These are phyloP conservation scores for Platyrinchus mystaceus DNA, from an alignment of 2,797 vertebrate genomes.

Conservation along the genomic window DNA sequence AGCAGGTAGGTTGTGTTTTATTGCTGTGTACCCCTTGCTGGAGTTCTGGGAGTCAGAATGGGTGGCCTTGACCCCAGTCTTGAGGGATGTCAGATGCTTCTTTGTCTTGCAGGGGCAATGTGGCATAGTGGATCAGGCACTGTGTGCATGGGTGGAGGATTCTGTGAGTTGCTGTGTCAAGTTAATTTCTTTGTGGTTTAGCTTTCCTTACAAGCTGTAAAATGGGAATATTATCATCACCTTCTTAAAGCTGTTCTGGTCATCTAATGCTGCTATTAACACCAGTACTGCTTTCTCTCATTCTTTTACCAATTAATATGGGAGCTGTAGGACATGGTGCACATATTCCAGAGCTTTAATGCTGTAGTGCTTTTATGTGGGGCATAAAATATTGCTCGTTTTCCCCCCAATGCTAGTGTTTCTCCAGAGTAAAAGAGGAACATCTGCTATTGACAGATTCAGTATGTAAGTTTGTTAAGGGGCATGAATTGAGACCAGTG, in stretches of 20 bases:
- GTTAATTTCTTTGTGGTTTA: not conserved
- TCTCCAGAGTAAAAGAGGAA: not conserved
- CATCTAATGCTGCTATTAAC: not conserved
- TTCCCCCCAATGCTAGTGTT: not conserved
- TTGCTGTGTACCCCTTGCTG: not conserved
- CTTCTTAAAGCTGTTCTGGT: not conserved
- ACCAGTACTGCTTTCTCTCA: not conserved
- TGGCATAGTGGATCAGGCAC: fast-evolving
- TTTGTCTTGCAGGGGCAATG: fast-evolving
- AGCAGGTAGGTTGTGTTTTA: not conserved
- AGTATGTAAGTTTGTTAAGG: not conserved
- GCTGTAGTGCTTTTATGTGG: not conserved
- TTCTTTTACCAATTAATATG: fast-evolving
- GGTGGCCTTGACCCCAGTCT: not conserved
- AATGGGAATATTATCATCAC: not conserved
- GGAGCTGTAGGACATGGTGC: not conserved
- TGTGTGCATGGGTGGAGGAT: not conserved
- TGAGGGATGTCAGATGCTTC: not conserved
- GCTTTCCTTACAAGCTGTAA: not conserved
- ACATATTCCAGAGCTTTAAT: not conserved
- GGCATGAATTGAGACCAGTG: not conserved
- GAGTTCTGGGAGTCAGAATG: not conserved
- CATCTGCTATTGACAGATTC: not conserved
- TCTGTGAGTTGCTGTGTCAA: not conserved
- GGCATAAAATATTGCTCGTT: not conserved